Evolutionary conservation across 1,140 invertebrate species (phyloP), one percentile per base, ranked within the genome.

Genomic region (Amphibalanus amphitrite): DNA sequence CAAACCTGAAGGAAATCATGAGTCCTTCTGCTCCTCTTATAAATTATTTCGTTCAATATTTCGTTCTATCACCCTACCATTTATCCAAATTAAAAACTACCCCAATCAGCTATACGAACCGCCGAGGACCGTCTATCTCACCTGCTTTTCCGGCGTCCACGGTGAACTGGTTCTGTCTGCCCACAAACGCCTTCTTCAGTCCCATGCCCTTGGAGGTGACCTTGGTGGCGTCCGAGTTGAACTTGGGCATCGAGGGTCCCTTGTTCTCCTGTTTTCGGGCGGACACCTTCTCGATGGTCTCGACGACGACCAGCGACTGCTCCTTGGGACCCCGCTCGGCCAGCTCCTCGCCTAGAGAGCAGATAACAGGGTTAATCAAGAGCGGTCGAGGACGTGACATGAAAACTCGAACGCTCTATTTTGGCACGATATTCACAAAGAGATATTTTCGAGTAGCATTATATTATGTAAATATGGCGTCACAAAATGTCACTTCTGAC

Each of bases 151-250:
- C 85, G 38, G 90, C 90, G 76, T 90, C 88, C 26, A 98, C 89
- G 23, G 87, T 93, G 78, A 98, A 98, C 76, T 89, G 88, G 79
- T 96, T 95, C 79, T 94, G 90, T 79, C 96, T 94, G 76, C 91
- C 89, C 68, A 95, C 79, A 77, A 92, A 93, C 13, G 94, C 95
- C 79, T 94, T 95, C 83, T 97, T 96, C 73, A 98, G 81, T 0
- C 95, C 96, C 87, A 93, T 90, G 75, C 96, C 96, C 81, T 95
- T 96, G 77, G 88, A 90, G 69, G 86, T 87, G 15, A 97, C 91
- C 80, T 95, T 95, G 29, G 81, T 85, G 1, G 94, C 92, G 79
- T 98, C 92, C 1, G 93, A 97, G 79, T 92, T 91, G 82, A 97
- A 95, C 72, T 71, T 68, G 23, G 33, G 71, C 59, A 69, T 70